Evolutionary conservation across 2,113 vertebrate genomes (phyloP), one percentile per base, ranked within the genome.

Genomic region (Boleophthalmus pectinirostris): DNA sequence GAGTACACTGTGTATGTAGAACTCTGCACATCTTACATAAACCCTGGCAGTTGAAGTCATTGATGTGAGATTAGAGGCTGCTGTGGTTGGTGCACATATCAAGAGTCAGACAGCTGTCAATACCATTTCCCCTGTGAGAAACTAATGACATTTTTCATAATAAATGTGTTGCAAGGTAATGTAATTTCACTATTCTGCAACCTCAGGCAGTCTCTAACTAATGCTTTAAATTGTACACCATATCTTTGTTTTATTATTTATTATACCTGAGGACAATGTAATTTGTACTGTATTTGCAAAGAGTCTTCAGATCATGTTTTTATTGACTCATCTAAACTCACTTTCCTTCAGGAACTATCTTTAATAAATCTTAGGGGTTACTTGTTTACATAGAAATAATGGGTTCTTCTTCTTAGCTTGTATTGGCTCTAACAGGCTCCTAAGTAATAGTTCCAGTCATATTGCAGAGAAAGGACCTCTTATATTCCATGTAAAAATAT

Each of bases 131-230:
- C 60, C 43, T 14, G 25, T 46, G 29, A 43, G 20, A 64, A 69
- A 16, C 58, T 29, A 73, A 47, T 58, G 72, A 47, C 56, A 79
- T 35, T 60, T 56, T 51, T 70, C n/a, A 47, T 66, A 66, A 66
- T 66, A 47, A 66, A 66, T 66, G 38, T 47, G 21, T 23, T 15
- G 38, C 65, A 45, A 18, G 61, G 33, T 64, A 66, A 47, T 47
- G 43, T 46, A 47, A 3, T 66, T 66, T 23, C 43, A 47, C 43
- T 47, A 13, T 21, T 66, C 13, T 66, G 45, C 21, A 45, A 46
- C 43, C 43, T 47, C 45, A 66, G 65, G 65, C 38, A 15, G n/a
- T 66, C 65, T 66, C 21, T 15, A 66, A 66, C 16, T 11, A 21
- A 35, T 43, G 35, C 33, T 16, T 64, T 33, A 33, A 29, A 29